These are phyloP conservation scores for Odobenus rosmarus DNA, from an alignment of 2,113 vertebrate species.

Conservation along the genomic window DNA sequence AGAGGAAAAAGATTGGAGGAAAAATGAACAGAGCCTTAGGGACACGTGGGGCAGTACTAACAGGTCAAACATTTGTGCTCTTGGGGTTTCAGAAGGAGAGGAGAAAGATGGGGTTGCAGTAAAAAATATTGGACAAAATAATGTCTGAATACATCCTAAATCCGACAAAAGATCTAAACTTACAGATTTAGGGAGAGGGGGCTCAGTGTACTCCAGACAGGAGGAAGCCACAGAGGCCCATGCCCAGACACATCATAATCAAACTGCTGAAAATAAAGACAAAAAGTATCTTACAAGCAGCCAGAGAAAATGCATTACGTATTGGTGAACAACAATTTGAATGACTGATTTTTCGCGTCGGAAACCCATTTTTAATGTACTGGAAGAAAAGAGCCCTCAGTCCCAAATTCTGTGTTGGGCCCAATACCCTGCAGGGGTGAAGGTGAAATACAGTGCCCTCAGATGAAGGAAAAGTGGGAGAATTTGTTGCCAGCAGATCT, in stretches of 20 bases:
- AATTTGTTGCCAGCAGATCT: not conserved
- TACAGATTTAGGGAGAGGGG: not conserved
- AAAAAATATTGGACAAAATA: not conserved
- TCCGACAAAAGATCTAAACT: not conserved
- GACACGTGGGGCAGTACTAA: accelerated
- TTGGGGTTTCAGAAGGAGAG: not conserved
- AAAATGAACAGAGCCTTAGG: not conserved
- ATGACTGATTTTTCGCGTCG: not conserved
- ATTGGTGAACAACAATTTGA: not conserved
- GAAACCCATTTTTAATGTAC: not conserved
- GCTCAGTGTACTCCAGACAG: not conserved
- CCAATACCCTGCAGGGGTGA: not conserved
- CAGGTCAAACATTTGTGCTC: not conserved
- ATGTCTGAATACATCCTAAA: not conserved
- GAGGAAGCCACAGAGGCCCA: not conserved
- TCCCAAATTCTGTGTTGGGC: not conserved
- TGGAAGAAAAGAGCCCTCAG: not conserved
- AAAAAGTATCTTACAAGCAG: not conserved
- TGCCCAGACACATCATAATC: not conserved
- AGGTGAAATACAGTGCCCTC: not conserved
- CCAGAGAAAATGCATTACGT: not conserved
- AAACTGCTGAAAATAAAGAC: not conserved
- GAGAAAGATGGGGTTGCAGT: not conserved
- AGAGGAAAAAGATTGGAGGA: not conserved
- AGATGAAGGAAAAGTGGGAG: not conserved